Percentiles rank a stretch among this genome's conserved stretches.
These are phyloP conservation scores for Cheiracanthium punctorium DNA, from an alignment of 2,888 invertebrate genomes.

Conservation along the genomic window DNA sequence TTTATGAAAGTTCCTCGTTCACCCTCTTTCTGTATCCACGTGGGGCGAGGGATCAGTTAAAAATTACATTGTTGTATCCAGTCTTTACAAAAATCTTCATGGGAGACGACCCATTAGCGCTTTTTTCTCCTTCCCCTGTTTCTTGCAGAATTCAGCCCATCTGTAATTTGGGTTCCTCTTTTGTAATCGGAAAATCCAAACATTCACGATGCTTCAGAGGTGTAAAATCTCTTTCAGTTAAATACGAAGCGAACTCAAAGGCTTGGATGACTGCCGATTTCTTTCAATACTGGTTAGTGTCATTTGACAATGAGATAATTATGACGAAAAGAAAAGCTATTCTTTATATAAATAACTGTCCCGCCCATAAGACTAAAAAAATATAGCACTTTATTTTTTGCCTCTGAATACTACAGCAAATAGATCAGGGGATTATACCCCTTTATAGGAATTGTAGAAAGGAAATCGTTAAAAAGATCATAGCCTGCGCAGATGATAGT, in stretches of 20 bases:
- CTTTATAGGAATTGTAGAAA: not conserved
- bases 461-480: not conserved
- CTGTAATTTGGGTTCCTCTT: no score
- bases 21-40: no score
- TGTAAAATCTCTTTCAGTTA: not conserved
- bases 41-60: no score
- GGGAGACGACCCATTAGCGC: no score
- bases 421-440: no score
- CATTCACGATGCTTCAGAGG: not conserved
- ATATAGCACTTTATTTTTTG: not conserved
- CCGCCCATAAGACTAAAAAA: no score
- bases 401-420: not conserved
- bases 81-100: no score
- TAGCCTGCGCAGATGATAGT: not conserved
- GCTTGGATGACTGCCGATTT: conserved; percentile 3
- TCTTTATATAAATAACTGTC: no score
- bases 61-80: no score
- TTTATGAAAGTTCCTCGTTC: no score
- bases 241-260: not conserved
- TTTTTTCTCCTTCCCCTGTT: no score
- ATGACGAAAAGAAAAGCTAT: not conserved
- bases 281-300: not conserved
- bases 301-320: conserved; percentile 7
- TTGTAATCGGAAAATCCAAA: conserved; percentile 9
- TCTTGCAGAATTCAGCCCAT: no score